Base-by-base conservation (phyloP, 2,888 invertebrate genomes). In the Anorthoa munda region DNA sequence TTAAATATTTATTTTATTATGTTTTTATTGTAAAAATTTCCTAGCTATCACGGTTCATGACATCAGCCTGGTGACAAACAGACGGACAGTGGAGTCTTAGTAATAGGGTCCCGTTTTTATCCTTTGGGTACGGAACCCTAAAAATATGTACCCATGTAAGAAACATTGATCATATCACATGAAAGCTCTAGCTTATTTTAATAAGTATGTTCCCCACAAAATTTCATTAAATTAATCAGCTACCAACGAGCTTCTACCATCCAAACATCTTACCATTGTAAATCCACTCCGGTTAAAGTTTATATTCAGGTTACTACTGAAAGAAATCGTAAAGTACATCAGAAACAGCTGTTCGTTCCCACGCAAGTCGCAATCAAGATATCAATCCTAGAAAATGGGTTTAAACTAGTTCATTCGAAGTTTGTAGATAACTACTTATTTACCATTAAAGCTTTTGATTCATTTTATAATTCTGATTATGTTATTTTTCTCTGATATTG, bases 331-430 rank as follows among this genome's bases (percentile, higher is more conserved):
- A 84, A 81, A 76, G 66, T 74, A 61, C 65, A 82, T 86, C 46
- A 66, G 67, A 31, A 70, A 45, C 84, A 81, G 60, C 77, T 75
- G 86, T 45, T 74, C 3, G 56, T 68, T 86, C 68, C 60, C 84
- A 86, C 66, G 61, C 77, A 76, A 46, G 65, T 66, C 60, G 66
- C 81, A 70, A 81, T 77, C 86, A 86, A 86, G 84, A 86, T 84
- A 86, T 86, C 84, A 84, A 81, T 73, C 70, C 67, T 84, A 81
- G 78, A 69, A 79, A 85, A 84, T 75, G 23, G 74, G 75, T 81
- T 86, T 72, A 64, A 84, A 81, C 61, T 68, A 72, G 63, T 82
- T 72, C 48, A 74, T 21, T 21, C 26, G 51, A 2, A 51, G 48
- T 53, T 79, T 48, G 9, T 64, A 31, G 46, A 59, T 64, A 26